A percentile compares a stretch with the other conserved stretches of the same genome.
Conservation (phyloP, 1,140 invertebrate genomes). For the Berghia stephanieae region DNA sequence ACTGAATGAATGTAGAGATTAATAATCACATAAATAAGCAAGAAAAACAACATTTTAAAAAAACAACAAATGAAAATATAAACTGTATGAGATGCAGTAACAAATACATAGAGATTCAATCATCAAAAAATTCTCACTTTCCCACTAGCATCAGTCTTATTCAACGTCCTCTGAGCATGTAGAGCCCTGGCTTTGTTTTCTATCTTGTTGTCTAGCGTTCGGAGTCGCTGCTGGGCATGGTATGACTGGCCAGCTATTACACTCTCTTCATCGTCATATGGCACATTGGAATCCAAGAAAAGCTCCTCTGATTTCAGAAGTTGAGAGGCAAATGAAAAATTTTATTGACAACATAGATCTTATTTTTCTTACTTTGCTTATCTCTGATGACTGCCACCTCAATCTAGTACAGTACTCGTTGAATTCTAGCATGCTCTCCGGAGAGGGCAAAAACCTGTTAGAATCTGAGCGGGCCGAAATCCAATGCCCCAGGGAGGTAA, state of each 20-base stretch:
- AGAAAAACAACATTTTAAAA: neutral
- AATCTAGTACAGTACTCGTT: no score
- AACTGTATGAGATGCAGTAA: no score
- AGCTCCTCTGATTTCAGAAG: slow-evolving; percentile 43
- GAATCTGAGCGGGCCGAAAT: no score
- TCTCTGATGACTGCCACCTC: no score
- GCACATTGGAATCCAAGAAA: slow-evolving; percentile 46
- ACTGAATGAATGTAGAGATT: no score
- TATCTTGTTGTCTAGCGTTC: slow-evolving; percentile 74
- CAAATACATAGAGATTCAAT: neutral
- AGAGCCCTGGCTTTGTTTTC: slow-evolving; percentile 73
- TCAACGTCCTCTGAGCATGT: slow-evolving; percentile 78
- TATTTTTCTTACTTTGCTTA: no score
- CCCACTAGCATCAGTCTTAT: slow-evolving; percentile 65
- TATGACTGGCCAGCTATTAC: slow-evolving; percentile 79
- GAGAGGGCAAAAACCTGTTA: no score
- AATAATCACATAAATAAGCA: no score
- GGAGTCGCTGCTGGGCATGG: slow-evolving; percentile 82
- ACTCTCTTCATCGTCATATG: slow-evolving; percentile 36
- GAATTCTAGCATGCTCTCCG: no score
- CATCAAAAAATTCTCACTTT: slow-evolving; percentile 10
- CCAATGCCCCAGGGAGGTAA: no score
- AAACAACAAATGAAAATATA: neutral
- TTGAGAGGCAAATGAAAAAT: no score
- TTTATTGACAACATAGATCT: no score